phyloP scores from a whole-genome alignment of 2,888 invertebrate genomes.

The Agrochola macilenta region DNA sequence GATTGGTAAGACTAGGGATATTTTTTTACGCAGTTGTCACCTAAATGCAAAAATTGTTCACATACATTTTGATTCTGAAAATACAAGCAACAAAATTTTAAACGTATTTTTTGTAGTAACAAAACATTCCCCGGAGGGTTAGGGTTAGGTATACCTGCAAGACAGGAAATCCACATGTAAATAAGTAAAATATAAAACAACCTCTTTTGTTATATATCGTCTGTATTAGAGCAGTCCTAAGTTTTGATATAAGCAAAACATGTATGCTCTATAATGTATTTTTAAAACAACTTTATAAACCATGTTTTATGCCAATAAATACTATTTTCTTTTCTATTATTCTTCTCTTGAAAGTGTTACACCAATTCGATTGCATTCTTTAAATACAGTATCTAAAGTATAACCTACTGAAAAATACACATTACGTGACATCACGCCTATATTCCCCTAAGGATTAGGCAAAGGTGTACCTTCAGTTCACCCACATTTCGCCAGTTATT shows the following conservation, averaged over 20 bases:
- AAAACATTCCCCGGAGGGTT: neutral
- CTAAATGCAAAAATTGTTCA: neutral
- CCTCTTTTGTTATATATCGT: neutral
- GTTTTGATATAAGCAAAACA: neutral
- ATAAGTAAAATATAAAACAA: neutral
- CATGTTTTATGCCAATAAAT: too few relatives aligned
- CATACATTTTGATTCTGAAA: neutral
- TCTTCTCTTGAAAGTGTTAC: neutral
- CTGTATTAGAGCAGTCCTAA: neutral
- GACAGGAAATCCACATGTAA: neutral
- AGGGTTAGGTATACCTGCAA: neutral
- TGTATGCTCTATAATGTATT: too few relatives aligned
- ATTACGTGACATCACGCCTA: neutral
- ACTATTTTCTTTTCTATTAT: too few relatives aligned
- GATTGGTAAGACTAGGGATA: neutral
- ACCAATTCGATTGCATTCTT: neutral
- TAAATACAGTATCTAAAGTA: neutral
- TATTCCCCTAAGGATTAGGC: neutral
- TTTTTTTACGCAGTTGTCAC: neutral
- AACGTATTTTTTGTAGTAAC: neutral
- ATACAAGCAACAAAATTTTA: neutral
- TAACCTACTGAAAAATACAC: neutral
- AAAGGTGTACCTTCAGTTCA: neutral
- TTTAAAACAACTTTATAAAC: too few relatives aligned
- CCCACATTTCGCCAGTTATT: neutral